phyloP scores from a whole-genome alignment of 2,797 vertebrate genomes.

The Siniperca undulata region DNA sequence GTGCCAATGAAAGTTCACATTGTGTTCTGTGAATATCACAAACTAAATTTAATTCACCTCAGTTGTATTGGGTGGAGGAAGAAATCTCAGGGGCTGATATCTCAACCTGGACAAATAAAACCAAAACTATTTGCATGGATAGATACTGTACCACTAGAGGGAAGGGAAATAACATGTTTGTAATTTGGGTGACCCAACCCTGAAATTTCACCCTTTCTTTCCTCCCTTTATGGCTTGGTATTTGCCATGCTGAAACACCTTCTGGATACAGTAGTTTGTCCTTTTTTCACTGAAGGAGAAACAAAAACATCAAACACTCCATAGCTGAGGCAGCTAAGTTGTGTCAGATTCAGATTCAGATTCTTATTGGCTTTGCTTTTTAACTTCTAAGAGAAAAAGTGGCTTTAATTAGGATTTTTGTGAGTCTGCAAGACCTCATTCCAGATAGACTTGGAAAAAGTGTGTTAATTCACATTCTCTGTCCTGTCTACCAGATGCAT shows the following conservation, averaged over 20 bases:
- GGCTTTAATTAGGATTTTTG: conserved; percentile 10
- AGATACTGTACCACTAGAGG: not conserved
- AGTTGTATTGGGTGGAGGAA: no score
- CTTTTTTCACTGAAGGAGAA: not conserved
- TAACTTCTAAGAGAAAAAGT: conserved; percentile 12
- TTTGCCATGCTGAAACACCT: not conserved
- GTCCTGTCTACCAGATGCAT: conserved; percentile 45
- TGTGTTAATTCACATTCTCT: conserved; percentile 24
- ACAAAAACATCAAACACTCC: not conserved
- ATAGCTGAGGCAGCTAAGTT: not conserved
- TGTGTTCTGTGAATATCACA: no score
- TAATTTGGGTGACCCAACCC: not conserved
- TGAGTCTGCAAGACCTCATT: not conserved
- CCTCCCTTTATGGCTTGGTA: not conserved
- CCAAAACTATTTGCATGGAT: not conserved
- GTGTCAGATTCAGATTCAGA: not conserved
- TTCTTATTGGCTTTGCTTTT: not conserved
- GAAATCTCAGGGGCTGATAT: not conserved
- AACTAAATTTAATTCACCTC: no score
- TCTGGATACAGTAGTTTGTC: not conserved
- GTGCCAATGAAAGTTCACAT: no score
- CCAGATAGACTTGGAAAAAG: conserved; percentile 42
- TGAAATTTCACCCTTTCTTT: not conserved
- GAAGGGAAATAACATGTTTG: conserved; percentile 3
- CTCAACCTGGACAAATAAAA: not conserved